Conservation (phyloP, 2,888 invertebrate genomes). For the Orthosia incerta region DNA sequence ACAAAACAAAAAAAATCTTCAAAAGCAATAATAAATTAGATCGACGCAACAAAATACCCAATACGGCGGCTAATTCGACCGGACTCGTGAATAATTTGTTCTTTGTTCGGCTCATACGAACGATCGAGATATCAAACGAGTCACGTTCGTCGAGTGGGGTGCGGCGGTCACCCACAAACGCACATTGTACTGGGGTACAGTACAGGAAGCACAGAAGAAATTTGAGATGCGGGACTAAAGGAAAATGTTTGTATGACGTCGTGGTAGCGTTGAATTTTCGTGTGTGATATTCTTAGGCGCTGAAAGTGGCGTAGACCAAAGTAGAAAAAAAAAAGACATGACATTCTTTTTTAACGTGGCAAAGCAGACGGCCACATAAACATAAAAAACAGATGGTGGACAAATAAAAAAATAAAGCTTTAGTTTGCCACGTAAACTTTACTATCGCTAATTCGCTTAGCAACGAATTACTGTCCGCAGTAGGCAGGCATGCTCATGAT, state of each 20-base stretch:
- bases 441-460: neutral
- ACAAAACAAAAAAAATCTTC: too few species aligned
- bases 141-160: constrained; percentile 68
- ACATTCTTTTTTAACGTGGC: too few species aligned
- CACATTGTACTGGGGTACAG: constrained; percentile 41
- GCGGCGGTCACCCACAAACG: constrained; percentile 61
- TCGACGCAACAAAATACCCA: too few species aligned
- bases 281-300: too few species aligned
- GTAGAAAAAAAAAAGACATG: too few species aligned
- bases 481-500: neutral
- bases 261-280: neutral
- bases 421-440: neutral
- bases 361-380: too few species aligned
- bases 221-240: constrained; percentile 12
- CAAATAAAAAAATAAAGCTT: neutral
- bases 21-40: too few species aligned
- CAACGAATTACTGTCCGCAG: neutral
- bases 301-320: too few species aligned
- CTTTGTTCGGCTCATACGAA: constrained; percentile 58
- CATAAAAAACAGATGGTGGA: too few species aligned
- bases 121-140: constrained; percentile 67
- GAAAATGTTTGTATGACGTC: neutral
- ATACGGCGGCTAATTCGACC: constrained; percentile 36
- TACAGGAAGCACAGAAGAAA: constrained; percentile 39
- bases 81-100: constrained; percentile 63